Evolutionary conservation across 2,888 invertebrate genomes (phyloP).

Genomic region (Conomelus anceps): DNA sequence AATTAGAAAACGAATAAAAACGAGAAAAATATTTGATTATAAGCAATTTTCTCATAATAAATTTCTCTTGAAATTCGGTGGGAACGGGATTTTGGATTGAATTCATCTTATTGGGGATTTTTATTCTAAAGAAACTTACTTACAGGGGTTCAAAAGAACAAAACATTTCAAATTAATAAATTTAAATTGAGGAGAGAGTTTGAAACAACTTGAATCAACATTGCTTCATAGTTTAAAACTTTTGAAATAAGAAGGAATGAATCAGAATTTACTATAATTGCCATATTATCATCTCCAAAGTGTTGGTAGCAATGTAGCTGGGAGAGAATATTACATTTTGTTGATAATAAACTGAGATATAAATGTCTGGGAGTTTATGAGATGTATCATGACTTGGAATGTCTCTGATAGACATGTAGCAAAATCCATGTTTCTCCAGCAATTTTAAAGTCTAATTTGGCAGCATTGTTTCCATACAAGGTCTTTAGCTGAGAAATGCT

Average conservation of each 20-base stretch:
- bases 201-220: background rate
- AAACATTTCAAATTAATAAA: background rate
- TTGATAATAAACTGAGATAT: background rate
- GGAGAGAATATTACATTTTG: background rate
- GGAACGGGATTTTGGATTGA: background rate
- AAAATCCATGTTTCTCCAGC: background rate
- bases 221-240: background rate
- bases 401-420: background rate
- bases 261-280: background rate
- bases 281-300: background rate
- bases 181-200: background rate
- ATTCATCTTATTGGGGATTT: background rate
- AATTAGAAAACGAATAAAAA: background rate
- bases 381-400: background rate
- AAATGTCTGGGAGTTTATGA: background rate
- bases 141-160: background rate
- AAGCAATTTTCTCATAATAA: background rate
- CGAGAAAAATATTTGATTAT: background rate
- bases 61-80: background rate
- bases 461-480: constrained; percentile 12
- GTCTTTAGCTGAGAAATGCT: constrained; percentile 1
- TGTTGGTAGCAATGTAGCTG: background rate
- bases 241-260: background rate
- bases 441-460: constrained; percentile 12
- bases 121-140: background rate